These are phyloP conservation scores for Trichogramma evanescens DNA, from an alignment of 2,888 invertebrate species.

Conservation along the genomic window DNA sequence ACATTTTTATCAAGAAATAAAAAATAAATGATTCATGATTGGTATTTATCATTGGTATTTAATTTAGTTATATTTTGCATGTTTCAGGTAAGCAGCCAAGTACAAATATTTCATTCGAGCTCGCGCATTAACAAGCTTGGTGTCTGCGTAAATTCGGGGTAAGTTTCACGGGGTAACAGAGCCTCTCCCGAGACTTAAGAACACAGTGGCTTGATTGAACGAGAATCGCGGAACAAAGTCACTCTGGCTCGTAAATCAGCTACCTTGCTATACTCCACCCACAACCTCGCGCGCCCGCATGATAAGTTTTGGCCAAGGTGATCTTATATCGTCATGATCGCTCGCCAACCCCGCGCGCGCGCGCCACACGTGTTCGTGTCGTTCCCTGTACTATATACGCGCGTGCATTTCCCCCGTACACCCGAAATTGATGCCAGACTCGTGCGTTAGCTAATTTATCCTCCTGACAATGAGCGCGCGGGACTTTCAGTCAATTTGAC, in stretches of 20 bases:
- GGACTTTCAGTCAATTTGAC: too few species aligned
- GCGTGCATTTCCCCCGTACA: too few species aligned
- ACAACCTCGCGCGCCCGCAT: too few species aligned
- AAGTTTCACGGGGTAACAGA: constrained; percentile 12
- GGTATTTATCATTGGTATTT: neutral
- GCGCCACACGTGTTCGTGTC: too few species aligned
- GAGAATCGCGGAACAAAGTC: neutral
- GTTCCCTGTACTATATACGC: too few species aligned
- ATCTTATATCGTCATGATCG: constrained; percentile 12
- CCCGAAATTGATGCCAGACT: too few species aligned
- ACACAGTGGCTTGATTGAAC: too few species aligned
- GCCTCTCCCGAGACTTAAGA: neutral
- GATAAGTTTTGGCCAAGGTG: constrained; percentile 2
- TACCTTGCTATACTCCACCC: too few species aligned
- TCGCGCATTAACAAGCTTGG: constrained; percentile 1
- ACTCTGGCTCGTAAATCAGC: constrained; percentile 16
- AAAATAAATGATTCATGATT: neutral
- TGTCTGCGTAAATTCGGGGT: constrained; percentile 5
- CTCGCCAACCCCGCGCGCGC: too few species aligned
- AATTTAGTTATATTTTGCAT: neutral
- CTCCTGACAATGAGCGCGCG: too few species aligned
- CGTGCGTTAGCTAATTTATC: too few species aligned
- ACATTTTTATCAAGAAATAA: neutral
- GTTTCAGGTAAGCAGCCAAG: constrained; percentile 15
- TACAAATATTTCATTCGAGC: neutral